These are phyloP conservation scores for Mesembrinibis cayennensis DNA, from an alignment of 2,113 vertebrate species.

Conservation along the genomic window DNA sequence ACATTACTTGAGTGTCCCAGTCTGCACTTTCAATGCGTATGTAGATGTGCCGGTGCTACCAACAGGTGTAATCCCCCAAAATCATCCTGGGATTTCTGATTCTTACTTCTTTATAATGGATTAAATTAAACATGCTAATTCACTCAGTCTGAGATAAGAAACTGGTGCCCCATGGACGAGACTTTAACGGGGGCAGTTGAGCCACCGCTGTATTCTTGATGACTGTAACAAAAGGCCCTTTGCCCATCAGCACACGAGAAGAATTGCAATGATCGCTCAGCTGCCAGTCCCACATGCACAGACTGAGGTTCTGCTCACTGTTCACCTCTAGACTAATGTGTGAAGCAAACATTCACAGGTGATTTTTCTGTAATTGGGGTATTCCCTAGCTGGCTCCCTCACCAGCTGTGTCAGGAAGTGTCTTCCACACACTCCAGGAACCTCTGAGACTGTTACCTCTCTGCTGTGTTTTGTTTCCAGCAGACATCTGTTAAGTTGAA, in stretches of 20 bases:
- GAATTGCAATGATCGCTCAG: not conserved
- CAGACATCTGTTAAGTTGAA: too few relatives aligned
- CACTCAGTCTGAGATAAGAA: not conserved
- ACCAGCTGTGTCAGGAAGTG: too few relatives aligned
- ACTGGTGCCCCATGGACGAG: accelerated
- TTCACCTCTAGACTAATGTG: not conserved
- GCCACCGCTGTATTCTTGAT: not conserved
- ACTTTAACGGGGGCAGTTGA: not conserved
- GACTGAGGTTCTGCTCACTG: not conserved
- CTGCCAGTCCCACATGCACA: not conserved
- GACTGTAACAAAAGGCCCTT: not conserved
- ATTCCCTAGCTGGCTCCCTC: not conserved
- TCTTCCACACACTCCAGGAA: too few relatives aligned
- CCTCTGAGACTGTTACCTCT: too few relatives aligned
- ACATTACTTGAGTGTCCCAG: not conserved
- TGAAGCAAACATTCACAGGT: not conserved
- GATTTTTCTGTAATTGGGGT: not conserved
- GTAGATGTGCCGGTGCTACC: not conserved
- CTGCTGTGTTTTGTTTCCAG: too few relatives aligned
- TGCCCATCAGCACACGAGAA: not conserved
- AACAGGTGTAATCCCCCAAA: not conserved
- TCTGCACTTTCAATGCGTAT: not conserved
- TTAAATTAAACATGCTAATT: not conserved
- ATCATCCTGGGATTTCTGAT: not conserved
- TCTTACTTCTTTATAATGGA: not conserved